Conservation (phyloP, 2,888 invertebrate species). For the Lucinisca nassula region DNA sequence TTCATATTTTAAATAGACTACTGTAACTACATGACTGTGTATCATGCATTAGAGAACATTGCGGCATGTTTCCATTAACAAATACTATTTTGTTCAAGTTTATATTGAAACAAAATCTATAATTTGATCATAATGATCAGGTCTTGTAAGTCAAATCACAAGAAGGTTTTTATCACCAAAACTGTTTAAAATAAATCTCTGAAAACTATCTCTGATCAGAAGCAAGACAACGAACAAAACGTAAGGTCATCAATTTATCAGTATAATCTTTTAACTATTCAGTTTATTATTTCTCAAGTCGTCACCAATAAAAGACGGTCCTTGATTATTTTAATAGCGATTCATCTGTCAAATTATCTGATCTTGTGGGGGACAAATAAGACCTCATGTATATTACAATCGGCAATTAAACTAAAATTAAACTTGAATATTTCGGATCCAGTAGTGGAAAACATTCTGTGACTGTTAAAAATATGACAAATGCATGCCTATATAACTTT, state of each 20-base stretch:
- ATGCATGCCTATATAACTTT: too few species aligned
- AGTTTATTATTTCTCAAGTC: constrained; percentile 5
- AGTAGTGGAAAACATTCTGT: too few species aligned
- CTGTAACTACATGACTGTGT: too few species aligned
- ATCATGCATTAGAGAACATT: not conserved
- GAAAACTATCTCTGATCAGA: not conserved
- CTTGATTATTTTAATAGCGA: constrained; percentile 11
- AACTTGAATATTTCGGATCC: too few species aligned
- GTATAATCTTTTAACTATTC: not conserved
- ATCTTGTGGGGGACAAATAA: constrained; percentile 6
- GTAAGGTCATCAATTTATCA: constrained; percentile 9
- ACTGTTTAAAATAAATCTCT: constrained; percentile 6
- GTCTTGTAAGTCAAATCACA: constrained; percentile 2
- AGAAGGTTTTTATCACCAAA: not conserved
- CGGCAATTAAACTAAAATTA: not conserved
- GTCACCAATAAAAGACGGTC: constrained; percentile 11
- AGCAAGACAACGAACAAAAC: not conserved
- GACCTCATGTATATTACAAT: not conserved
- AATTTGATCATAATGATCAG: not conserved
- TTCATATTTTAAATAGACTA: too few species aligned
- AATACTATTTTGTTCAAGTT: not conserved
- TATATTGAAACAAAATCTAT: not conserved
- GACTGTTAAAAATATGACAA: too few species aligned
- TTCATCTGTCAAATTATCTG: constrained; percentile 17
- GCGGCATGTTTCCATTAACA: not conserved